phyloP scores from a whole-genome alignment of 2,797 vertebrate species.

The Lagorchestes hirsutus region DNA sequence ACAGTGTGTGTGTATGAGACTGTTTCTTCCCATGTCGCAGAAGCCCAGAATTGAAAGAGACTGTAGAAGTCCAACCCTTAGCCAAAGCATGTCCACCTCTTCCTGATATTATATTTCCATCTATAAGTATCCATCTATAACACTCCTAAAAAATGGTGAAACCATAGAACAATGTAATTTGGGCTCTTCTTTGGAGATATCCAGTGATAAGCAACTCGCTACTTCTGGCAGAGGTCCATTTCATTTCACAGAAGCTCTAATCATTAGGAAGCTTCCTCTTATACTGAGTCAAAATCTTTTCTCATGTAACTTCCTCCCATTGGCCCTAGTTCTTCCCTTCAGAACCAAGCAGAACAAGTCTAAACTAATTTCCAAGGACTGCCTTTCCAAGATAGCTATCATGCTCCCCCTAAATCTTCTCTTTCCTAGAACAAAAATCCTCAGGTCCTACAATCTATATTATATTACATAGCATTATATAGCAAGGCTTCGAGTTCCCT shows the following conservation, averaged over 20 bases:
- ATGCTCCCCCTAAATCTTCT: neutral
- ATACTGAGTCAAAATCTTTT: neutral
- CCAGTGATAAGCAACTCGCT: neutral
- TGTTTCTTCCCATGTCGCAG: neutral
- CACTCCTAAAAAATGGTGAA: neutral
- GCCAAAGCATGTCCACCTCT: neutral
- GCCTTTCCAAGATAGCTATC: neutral
- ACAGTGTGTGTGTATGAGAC: neutral
- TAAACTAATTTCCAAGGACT: neutral
- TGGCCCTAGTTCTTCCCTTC: neutral
- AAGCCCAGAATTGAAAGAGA: neutral
- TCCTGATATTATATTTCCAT: neutral
- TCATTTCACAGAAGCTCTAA: neutral
- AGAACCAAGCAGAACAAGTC: neutral
- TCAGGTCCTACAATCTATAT: neutral
- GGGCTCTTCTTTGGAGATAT: neutral
- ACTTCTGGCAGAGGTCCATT: neutral
- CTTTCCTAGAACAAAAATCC: neutral
- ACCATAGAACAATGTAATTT: neutral
- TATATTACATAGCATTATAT: neutral
- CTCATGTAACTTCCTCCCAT: neutral
- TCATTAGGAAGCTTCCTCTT: neutral
- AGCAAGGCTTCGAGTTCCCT: neutral
- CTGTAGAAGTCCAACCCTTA: neutral
- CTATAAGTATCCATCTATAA: neutral